These are phyloP conservation scores for Loriculus beryllinus DNA, from an alignment of 2,797 vertebrate species.

Conservation along the genomic window DNA sequence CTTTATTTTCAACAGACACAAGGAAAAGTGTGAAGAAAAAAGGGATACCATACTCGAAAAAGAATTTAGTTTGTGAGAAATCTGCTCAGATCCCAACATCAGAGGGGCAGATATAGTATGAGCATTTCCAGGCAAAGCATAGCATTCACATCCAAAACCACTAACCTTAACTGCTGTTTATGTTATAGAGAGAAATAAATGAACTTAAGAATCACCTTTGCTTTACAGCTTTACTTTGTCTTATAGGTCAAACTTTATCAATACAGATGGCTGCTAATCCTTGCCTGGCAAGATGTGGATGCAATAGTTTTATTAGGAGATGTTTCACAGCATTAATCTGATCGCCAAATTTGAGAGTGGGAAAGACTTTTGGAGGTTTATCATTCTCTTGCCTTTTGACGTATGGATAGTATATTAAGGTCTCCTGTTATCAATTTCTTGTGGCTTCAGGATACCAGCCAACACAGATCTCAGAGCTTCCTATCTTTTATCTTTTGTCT, in stretches of 20 bases:
- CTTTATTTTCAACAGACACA: neutral
- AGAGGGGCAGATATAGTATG: neutral
- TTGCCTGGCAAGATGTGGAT: neutral
- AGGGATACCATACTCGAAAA: neutral
- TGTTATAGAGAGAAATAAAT: neutral
- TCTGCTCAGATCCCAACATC: neutral
- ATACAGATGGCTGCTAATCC: neutral
- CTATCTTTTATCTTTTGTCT: constrained; percentile 54
- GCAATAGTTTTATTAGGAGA: neutral
- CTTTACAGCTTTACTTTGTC: neutral
- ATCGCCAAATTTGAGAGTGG: constrained; percentile 3
- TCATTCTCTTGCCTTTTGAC: constrained; percentile 39
- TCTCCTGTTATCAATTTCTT: constrained; percentile 34
- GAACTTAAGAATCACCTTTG: neutral
- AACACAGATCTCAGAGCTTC: constrained; percentile 43
- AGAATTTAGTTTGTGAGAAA: neutral
- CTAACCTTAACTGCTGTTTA: neutral
- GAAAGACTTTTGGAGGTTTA: constrained; percentile 35
- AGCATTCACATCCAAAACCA: neutral
- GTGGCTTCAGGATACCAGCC: constrained; percentile 50
- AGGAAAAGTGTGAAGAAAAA: neutral
- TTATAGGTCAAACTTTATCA: neutral
- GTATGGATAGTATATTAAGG: neutral
- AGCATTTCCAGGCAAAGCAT: neutral
- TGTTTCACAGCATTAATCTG: neutral